These are phyloP conservation scores for Tetramorium alpestre DNA, from an alignment of 1,140 invertebrate species.

Conservation along the genomic window DNA sequence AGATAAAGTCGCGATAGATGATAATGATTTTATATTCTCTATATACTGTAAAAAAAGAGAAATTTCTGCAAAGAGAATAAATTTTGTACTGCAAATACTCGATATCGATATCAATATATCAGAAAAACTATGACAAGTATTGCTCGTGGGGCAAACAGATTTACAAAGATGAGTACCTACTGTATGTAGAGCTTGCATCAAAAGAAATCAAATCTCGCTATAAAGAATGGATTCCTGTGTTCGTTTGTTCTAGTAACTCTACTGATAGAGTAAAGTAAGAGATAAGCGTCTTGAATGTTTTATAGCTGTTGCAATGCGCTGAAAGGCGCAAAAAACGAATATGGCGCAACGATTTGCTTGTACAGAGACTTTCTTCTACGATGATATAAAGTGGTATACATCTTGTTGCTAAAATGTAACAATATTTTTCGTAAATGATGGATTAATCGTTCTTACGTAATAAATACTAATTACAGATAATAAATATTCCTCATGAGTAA, in stretches of 20 bases:
- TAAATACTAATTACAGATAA: neutral
- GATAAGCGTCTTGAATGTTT: constrained; percentile 48
- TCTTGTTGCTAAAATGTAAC: neutral
- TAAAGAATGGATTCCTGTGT: constrained; percentile 37
- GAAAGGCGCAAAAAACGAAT: constrained; percentile 16
- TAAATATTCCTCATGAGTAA: neutral
- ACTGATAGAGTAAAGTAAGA: constrained; percentile 19
- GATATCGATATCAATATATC: neutral
- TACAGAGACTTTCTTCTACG: neutral
- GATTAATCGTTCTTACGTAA: neutral
- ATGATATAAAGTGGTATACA: neutral
- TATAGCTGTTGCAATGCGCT: constrained; percentile 41
- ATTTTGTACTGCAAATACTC: neutral
- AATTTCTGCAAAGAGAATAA: neutral
- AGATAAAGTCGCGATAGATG: neutral
- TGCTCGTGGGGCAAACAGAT: constrained; percentile 29
- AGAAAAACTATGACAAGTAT: neutral
- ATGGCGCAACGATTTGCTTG: neutral
- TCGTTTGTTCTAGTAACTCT: constrained; percentile 7
- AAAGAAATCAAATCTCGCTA: constrained; percentile 38
- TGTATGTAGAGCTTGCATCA: neutral
- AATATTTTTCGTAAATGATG: neutral
- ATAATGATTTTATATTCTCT: neutral
- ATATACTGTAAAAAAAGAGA: neutral
- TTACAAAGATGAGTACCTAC: neutral